These are phyloP conservation scores for Hylaea fasciaria DNA, from an alignment of 2,888 invertebrate species.

Conservation along the genomic window DNA sequence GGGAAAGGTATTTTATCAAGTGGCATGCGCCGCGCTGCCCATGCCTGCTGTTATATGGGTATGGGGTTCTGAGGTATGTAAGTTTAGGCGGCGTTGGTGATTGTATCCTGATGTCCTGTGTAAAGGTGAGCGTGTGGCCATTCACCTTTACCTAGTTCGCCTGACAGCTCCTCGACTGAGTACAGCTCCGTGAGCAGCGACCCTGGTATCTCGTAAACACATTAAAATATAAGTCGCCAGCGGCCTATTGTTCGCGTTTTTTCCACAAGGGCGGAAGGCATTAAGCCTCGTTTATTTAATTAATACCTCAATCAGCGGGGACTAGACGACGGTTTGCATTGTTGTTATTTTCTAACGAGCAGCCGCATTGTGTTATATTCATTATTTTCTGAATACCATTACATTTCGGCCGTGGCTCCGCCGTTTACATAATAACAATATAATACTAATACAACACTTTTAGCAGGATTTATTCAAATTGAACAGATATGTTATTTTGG, in stretches of 20 bases:
- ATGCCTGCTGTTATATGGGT: neutral
- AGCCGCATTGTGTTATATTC: slow-evolving; percentile 52
- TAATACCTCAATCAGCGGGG: slow-evolving; percentile 54
- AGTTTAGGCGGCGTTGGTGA: no score
- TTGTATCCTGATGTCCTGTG: no score
- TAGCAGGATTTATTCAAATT: slow-evolving; percentile 21
- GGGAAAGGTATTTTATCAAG: slow-evolving; percentile 52
- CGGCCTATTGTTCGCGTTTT: slow-evolving; percentile 60
- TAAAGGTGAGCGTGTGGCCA: no score
- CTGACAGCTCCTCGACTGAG: slow-evolving; percentile 62
- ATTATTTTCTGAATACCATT: slow-evolving; percentile 22
- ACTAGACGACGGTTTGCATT: slow-evolving; percentile 56
- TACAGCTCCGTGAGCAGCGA: slow-evolving; percentile 41
- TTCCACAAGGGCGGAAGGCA: slow-evolving; percentile 64
- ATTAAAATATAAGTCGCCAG: slow-evolving; percentile 52
- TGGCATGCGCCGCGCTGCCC: slow-evolving; percentile 21
- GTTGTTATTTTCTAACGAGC: slow-evolving; percentile 59
- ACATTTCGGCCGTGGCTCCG: slow-evolving; percentile 23
- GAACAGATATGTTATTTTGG: slow-evolving; percentile 10
- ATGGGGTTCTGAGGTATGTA: neutral
- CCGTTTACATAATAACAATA: slow-evolving; percentile 30
- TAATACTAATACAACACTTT: slow-evolving; percentile 22
- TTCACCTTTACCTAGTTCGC: neutral
- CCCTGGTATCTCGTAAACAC: slow-evolving; percentile 58
- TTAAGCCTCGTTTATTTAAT: slow-evolving; percentile 58